A percentile compares a stretch with the other conserved stretches of the same genome.
phyloP scores from a whole-genome alignment of 2,113 vertebrate species.

The Pan troglodytes region NHGRI_mPanTro3-v2.1_pri NC_072403.2:156819001-156819500 shows the following conservation, averaged over 20 bases:
- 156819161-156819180: conserved; percentile 10
- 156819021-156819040: not conserved
- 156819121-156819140: not conserved
- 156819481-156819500: not conserved
- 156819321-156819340: not conserved
- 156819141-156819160: not conserved
- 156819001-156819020: not conserved
- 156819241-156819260: not conserved
- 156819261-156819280: not conserved
- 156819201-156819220: not conserved
- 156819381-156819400: not conserved
- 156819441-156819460: not conserved
- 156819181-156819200: not conserved
- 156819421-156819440: not conserved
- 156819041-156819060: not conserved
- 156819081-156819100: not conserved
- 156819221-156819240: not conserved
- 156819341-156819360: not conserved
- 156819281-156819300: not conserved
- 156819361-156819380: not conserved
- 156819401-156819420: not conserved
- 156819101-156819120: not conserved
- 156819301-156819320: not conserved
- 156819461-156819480: not conserved
- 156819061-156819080: conserved; percentile 19